phyloP scores from a whole-genome alignment of 2,113 vertebrate species.

The Aegypius monachus region DNA sequence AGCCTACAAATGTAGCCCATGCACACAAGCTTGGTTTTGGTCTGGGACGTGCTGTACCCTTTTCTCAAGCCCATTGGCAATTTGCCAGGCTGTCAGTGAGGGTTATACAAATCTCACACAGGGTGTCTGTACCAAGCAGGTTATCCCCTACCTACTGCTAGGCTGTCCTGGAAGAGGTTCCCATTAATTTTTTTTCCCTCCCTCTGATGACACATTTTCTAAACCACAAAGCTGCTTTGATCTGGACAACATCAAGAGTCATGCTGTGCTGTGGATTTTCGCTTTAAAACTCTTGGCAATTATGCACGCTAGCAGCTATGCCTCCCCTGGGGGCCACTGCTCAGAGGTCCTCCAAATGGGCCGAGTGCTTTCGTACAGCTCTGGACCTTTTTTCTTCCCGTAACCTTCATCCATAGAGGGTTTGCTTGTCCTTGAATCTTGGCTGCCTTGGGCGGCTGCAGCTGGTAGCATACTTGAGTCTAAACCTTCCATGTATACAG shows the following conservation, averaged over 20 bases:
- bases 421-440: background rate
- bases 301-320: background rate
- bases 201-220: constrained; percentile 12
- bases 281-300: background rate
- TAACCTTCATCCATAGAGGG: background rate
- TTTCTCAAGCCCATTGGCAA: background rate
- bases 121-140: background rate
- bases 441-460: background rate
- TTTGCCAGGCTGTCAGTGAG: background rate
- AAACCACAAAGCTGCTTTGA: constrained; percentile 39
- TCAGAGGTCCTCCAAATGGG: background rate
- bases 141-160: background rate
- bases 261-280: background rate
- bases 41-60: background rate
- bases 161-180: background rate
- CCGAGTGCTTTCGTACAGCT: background rate
- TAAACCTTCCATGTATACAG: background rate
- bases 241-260: background rate
- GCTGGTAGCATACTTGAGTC: background rate
- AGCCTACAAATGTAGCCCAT: background rate
- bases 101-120: background rate
- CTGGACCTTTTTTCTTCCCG: background rate
- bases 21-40: background rate
- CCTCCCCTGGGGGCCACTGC: background rate
- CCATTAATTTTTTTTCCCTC: background rate